Percentiles rank a stretch among this genome's conserved stretches.
These are phyloP conservation scores for Drosophila paramelanica DNA, from an alignment of 2,888 invertebrate species.

Conservation along the genomic window DNA sequence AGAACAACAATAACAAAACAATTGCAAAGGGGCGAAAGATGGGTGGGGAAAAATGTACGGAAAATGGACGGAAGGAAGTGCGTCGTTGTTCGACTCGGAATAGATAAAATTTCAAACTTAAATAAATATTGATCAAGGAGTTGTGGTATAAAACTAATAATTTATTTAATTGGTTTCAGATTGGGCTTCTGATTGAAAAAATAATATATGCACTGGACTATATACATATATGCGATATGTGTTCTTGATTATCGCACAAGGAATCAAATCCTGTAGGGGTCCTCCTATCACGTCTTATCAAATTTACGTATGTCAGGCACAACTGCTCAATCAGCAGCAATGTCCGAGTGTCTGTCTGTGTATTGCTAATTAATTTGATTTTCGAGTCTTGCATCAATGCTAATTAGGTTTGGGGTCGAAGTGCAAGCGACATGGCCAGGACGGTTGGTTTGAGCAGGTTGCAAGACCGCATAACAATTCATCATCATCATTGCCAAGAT, in stretches of 20 bases:
- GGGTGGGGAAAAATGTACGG: not conserved
- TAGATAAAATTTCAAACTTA: constrained; percentile 36
- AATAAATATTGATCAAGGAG: constrained; percentile 35
- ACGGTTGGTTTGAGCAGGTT: constrained; percentile 5
- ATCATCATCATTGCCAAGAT: constrained; percentile 26
- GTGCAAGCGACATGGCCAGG: constrained; percentile 19
- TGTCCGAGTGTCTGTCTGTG: constrained; percentile 13
- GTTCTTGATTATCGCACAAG: not conserved
- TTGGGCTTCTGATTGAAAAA: not conserved
- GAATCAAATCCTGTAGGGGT: not conserved
- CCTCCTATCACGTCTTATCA: constrained; percentile 15
- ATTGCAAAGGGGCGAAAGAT: constrained; percentile 32
- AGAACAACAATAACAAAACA: constrained; percentile 52
- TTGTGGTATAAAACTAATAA: constrained; percentile 5
- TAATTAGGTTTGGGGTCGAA: constrained; percentile 45
- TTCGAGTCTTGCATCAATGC: constrained; percentile 35
- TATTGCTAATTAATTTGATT: constrained; percentile 58
- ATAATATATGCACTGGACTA: no score
- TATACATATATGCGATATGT: not conserved
- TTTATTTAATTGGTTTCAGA: constrained; percentile 9
- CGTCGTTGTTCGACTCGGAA: constrained; percentile 19
- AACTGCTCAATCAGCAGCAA: constrained; percentile 52
- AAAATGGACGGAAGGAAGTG: constrained; percentile 33
- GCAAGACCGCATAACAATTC: constrained; percentile 49
- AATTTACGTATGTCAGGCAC: constrained; percentile 32